Base-by-base conservation (phyloP, 2,113 vertebrate species). In the Machaerirhynchus nigripectus region DNA sequence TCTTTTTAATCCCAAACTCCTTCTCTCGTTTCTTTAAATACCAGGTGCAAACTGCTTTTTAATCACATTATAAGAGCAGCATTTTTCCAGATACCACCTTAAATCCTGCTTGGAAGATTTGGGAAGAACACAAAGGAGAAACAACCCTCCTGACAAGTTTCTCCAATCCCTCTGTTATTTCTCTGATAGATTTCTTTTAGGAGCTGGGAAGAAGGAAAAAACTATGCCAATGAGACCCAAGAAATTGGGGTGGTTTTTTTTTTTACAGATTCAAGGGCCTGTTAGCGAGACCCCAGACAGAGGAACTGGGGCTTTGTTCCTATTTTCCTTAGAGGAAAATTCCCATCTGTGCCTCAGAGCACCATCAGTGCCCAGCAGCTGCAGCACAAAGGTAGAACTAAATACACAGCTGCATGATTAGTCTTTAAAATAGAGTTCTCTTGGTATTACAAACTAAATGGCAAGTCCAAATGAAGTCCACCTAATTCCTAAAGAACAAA, bases 401-500 rank as follows among this genome's bases (percentile, higher is more conserved):
- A 81, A 84, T 1, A 79, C 30, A 87, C 67, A 79, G 5, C n/a
- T 61, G 85, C 57, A 31, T 86, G 50, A 44, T 69, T 31, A 10
- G 35, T 15, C 64, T 63, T 63, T 46, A 69, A 83, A 85, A 69
- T 8, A 15, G 10, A 40, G 27, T 27, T 75, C 59, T 79, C 57
- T 18, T 7, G 50, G 49, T 13, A 6, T 55, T 37, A 31, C 63
- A 87, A 88, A 69, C 53, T n/a, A 93, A 90, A 90, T 26, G n/a
- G n/a, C 49, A 93, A 91, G 61, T 52, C 83, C 33, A 90, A 85
- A 69, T 42, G n/a, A 70, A 94, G 81, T 57, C 53, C 70, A 55
- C 6, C 30, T 69, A 12, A 39, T 33, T 93, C 57, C 71, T 50
- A 12, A 31, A 85, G 33, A 70, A 10, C 55, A 96, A 94, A 94